Conservation (phyloP, 2,888 invertebrate species). For the Acrocyrtus sp. region DNA sequence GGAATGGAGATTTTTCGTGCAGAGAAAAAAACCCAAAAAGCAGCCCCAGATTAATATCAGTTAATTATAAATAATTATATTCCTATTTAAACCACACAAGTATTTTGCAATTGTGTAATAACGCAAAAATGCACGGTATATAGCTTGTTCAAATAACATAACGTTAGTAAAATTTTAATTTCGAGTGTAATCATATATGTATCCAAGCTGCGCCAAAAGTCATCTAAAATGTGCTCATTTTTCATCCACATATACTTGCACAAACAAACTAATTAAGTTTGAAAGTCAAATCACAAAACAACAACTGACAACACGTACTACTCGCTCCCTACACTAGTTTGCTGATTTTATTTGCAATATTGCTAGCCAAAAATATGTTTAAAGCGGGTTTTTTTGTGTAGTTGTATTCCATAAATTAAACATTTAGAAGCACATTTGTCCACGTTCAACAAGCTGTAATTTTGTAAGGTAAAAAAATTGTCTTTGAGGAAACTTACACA, state of each 20-base stretch:
- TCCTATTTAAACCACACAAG: too few relatives aligned
- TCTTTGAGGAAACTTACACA: slow-evolving; percentile 63
- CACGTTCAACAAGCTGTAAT: slow-evolving; percentile 8
- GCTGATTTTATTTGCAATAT: not conserved
- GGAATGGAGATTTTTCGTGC: slow-evolving; percentile 1
- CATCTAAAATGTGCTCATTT: slow-evolving; percentile 17
- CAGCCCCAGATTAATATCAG: slow-evolving; percentile 10
- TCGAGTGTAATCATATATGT: too few relatives aligned
- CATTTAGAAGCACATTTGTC: not conserved
- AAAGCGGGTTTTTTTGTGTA: not conserved
- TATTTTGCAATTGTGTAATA: not conserved
- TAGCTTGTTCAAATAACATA: not conserved
- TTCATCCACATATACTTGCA: too few relatives aligned
- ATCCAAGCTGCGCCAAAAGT: slow-evolving; percentile 12
- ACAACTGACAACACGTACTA: not conserved
- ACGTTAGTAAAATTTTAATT: too few relatives aligned
- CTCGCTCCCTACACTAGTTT: not conserved
- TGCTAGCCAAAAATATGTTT: not conserved
- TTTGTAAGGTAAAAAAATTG: too few relatives aligned
- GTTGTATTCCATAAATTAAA: not conserved
- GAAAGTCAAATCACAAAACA: slow-evolving; percentile 1
- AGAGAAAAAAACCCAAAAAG: slow-evolving; percentile 12
- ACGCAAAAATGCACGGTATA: not conserved
- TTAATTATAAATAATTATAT: not conserved
- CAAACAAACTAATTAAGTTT: too few relatives aligned